These are phyloP conservation scores for Brachionus rubens DNA, from an alignment of 1,140 invertebrate genomes.

Conservation along the genomic window DNA sequence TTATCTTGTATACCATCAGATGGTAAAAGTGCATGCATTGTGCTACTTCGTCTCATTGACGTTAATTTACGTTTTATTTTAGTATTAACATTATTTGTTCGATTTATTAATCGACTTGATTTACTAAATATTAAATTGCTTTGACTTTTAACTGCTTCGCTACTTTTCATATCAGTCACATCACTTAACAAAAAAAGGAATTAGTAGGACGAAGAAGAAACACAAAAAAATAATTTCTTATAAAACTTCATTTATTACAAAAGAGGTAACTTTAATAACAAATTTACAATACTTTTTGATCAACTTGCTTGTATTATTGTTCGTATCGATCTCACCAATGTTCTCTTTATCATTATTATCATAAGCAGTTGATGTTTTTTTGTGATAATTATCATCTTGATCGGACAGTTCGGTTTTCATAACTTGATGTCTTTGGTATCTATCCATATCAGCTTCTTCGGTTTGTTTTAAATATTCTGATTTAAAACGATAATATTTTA, in stretches of 20 bases:
- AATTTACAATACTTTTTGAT: neutral
- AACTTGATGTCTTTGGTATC: neutral
- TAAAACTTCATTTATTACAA: too few relatives aligned
- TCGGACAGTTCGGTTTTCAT: slow-evolving; percentile 14
- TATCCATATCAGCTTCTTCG: neutral
- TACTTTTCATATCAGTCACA: neutral
- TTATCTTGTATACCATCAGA: neutral
- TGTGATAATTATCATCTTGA: slow-evolving; percentile 40
- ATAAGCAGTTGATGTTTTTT: slow-evolving; percentile 15
- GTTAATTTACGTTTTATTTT: slow-evolving; percentile 13
- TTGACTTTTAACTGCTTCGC: neutral
- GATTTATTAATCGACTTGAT: neutral
- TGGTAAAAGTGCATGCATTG: slow-evolving; percentile 16
- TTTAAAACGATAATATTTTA: slow-evolving; percentile 32
- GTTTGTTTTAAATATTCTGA: slow-evolving; percentile 20
- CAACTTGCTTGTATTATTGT: slow-evolving; percentile 26
- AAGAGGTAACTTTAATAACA: too few relatives aligned
- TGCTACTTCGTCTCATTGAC: slow-evolving; percentile 40
- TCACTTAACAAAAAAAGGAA: too few relatives aligned
- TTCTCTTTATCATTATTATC: slow-evolving; percentile 1
- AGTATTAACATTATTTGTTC: slow-evolving; percentile 38
- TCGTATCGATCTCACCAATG: neutral
- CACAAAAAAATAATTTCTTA: too few relatives aligned
- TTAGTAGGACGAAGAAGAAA: too few relatives aligned
- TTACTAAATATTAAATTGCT: neutral